A percentile compares a stretch with the other conserved stretches of the same genome.
Evolutionary conservation across 2,888 invertebrate species (phyloP).

Genomic region (Trichopria drosophilae): DNA sequence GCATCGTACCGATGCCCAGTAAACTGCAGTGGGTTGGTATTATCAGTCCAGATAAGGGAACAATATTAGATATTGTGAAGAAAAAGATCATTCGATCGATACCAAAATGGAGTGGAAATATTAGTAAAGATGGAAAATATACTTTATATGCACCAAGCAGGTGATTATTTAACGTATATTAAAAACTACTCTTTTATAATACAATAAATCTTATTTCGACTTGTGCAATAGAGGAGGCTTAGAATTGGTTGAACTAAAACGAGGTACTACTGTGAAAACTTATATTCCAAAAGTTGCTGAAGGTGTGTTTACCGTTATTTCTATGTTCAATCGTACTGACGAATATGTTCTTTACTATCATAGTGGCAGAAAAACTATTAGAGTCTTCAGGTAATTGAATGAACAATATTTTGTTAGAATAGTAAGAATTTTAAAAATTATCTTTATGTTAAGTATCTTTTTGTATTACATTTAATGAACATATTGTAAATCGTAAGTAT

Average conservation of each 20-base stretch:
- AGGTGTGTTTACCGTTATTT: constrained; percentile 95
- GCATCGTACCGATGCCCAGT: constrained; percentile 79
- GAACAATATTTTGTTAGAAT: background rate
- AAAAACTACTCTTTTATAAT: background rate
- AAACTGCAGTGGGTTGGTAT: constrained; percentile 84
- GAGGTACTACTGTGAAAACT: constrained; percentile 84
- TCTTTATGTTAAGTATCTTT: background rate
- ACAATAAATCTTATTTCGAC: background rate
- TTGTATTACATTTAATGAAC: background rate
- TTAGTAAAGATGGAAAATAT: constrained; percentile 83
- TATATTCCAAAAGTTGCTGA: constrained; percentile 94
- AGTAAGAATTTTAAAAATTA: no score
- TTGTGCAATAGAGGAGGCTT: constrained; percentile 75
- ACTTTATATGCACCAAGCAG: constrained; percentile 89
- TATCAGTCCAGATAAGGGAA: constrained; percentile 87
- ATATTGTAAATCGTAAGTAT: no score
- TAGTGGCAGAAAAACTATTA: constrained; percentile 89
- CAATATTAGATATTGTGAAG: constrained; percentile 84
- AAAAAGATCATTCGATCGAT: constrained; percentile 86
- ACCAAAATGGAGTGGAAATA: constrained; percentile 89
- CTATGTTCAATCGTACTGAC: constrained; percentile 90
- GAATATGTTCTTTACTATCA: constrained; percentile 97
- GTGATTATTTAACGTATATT: constrained; percentile 47
- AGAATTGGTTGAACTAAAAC: constrained; percentile 88
- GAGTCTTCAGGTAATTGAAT: constrained; percentile 76